Evolutionary conservation across 1,140 invertebrate genomes (phyloP).

Genomic region (Drosophila ironensis): DNA sequence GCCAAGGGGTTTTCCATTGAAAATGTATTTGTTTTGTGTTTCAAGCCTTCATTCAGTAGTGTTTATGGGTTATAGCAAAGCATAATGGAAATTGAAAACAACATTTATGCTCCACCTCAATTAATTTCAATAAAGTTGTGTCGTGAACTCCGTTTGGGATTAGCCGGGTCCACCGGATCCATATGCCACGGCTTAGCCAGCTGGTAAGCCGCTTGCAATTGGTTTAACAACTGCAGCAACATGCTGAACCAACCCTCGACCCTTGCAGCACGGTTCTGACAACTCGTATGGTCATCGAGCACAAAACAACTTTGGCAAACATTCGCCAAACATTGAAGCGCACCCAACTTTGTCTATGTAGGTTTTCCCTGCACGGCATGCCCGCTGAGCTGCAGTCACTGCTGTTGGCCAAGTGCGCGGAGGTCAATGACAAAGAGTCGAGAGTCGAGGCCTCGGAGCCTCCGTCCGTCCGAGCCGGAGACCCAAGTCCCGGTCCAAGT

Average conservation of each 20-base stretch:
- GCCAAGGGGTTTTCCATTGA: neutral
- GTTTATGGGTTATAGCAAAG: no score
- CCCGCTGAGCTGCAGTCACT: slow-evolving; percentile 63
- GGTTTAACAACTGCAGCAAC: slow-evolving; percentile 23
- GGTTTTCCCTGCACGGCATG: slow-evolving; percentile 27
- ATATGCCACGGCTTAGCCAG: slow-evolving; percentile 38
- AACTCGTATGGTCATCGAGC: slow-evolving; percentile 55
- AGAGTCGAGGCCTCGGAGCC: slow-evolving; percentile 13
- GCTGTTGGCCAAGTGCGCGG: slow-evolving; percentile 53
- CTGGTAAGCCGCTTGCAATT: slow-evolving; percentile 47
- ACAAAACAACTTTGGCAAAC: slow-evolving; percentile 56
- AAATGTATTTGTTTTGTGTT: neutral
- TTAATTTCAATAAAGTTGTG: no score
- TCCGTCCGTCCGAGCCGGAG: neutral
- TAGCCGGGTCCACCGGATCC: slow-evolving; percentile 5
- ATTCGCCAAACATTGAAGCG: slow-evolving; percentile 56
- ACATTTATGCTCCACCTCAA: no score
- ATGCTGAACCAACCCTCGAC: slow-evolving; percentile 54
- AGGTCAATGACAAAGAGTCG: slow-evolving; percentile 69
- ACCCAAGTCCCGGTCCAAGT: slow-evolving; percentile 27
- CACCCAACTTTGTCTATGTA: slow-evolving; percentile 68
- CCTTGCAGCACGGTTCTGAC: slow-evolving; percentile 38
- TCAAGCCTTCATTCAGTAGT: no score
- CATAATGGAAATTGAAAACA: no score
- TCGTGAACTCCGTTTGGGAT: neutral